These are phyloP conservation scores for Cassiopea xamachana DNA, from an alignment of 30 jellyfish, hydroid and myxozoan species.

Conservation along the genomic window DNA sequence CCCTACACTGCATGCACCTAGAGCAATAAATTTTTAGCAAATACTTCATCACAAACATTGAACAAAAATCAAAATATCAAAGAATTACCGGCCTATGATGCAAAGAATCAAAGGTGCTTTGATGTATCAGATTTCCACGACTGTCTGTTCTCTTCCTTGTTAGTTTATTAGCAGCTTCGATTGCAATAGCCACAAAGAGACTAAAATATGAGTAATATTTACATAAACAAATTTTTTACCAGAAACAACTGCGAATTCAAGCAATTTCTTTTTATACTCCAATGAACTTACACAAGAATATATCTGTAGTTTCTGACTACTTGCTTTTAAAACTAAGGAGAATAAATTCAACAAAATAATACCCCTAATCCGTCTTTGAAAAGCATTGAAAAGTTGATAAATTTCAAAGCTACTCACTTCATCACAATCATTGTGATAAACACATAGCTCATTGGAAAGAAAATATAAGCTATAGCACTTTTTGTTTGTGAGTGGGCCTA, in stretches of 20 bases:
- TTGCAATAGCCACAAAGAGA: constrained; percentile 87
- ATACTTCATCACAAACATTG: no score
- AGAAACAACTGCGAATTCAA: no score
- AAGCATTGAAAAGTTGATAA: not conserved
- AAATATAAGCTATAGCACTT: constrained; percentile 54
- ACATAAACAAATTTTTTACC: not conserved
- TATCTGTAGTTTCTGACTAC: no score
- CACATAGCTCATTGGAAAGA: constrained; percentile 63
- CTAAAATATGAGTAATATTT: constrained; percentile 24
- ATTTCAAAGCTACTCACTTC: constrained; percentile 57
- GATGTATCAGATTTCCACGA: constrained; percentile 16
- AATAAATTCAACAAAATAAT: no score
- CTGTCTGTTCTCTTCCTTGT: constrained; percentile 43
- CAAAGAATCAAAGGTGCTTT: constrained; percentile 22
- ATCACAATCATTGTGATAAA: constrained; percentile 75
- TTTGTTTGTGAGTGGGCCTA: constrained; percentile 61
- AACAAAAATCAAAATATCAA: no score
- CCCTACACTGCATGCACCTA: no score
- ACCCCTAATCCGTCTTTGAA: no score
- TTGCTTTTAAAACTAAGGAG: no score
- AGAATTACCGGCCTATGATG: constrained; percentile 27
- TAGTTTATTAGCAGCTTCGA: constrained; percentile 88
- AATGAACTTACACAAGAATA: no score
- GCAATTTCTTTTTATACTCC: no score
- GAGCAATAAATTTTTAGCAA: no score